Evolutionary conservation across 2,888 invertebrate genomes (phyloP).

Genomic region (Auanema freiburgensis): DNA sequence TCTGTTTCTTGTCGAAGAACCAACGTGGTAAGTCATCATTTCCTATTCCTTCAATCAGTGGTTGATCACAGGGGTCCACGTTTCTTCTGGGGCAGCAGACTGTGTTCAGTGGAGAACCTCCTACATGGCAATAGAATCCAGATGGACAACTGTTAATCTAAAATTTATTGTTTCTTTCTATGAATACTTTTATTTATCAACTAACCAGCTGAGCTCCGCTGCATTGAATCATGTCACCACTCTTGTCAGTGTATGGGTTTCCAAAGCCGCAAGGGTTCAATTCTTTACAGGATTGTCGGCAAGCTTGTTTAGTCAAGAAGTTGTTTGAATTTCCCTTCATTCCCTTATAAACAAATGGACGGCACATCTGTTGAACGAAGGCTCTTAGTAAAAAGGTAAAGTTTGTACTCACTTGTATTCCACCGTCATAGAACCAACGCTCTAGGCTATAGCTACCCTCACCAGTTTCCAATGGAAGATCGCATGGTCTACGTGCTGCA

Average conservation of each 20-base stretch:
- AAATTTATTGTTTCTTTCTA: neutral
- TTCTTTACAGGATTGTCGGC: conserved; percentile 53
- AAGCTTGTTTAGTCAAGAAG: conserved; percentile 52
- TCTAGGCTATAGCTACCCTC: conserved; percentile 48
- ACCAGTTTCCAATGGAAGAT: conserved; percentile 44
- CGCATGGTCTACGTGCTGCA: conserved; percentile 47
- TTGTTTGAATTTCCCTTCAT: conserved; percentile 58
- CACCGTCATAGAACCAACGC: conserved; percentile 53
- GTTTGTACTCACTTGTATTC: conserved; percentile 36
- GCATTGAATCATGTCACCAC: conserved; percentile 49
- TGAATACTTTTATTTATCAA: neutral
- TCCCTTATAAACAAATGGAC: conserved; percentile 50
- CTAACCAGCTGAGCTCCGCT: conserved; percentile 36
- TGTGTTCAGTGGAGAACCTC: conserved; percentile 48
- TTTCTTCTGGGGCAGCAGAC: conserved; percentile 55
- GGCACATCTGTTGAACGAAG: conserved; percentile 36
- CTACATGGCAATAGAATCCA: conserved; percentile 57
- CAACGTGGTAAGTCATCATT: conserved; percentile 52
- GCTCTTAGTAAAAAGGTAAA: conserved; percentile 21
- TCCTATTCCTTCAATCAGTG: conserved; percentile 50
- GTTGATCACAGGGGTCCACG: conserved; percentile 48
- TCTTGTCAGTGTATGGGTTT: conserved; percentile 48
- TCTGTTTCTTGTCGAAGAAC: conserved; percentile 53
- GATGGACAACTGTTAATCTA: conserved; percentile 34
- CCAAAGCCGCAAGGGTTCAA: conserved; percentile 58